Evolutionary conservation across 2,113 vertebrate species (phyloP), one percentile per base, ranked within the genome.

Genomic region (Aegithalos caudatus): DNA sequence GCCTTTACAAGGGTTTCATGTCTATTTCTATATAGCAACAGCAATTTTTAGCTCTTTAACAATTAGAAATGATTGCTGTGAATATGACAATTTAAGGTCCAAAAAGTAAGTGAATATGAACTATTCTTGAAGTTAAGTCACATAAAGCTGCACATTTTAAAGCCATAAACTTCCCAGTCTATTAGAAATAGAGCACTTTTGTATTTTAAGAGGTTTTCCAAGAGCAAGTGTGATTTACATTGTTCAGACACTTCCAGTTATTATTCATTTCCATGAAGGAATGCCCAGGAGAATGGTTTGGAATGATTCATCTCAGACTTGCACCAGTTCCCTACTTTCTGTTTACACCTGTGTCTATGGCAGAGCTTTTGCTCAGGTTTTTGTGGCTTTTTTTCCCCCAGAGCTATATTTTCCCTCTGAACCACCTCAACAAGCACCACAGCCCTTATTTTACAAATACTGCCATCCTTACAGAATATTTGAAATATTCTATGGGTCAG

Each of bases 141-240:
- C 87, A 92, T 79, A 97, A 97, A 95, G 9, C 71, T 10, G 82
- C 77, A 76, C 80, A 70, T 95, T 96, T 93, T 91, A 89, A 94
- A 95, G 91, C 66, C 82, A 89, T 92, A 96, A 96, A 96, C 84
- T 86, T 95, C 93, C 85, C 95, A 93, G 90, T 35, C 80, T 94
- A 92, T 95, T 88, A 96, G 95, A 94, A 96, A 96, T 93, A 81
- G 96, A 92, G 86, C 69, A 77, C 78, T 18, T 90, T 98, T 97
- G 97, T 96, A 94, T 98, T 97, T 97, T 88, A 96, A 97, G 97
- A 93, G 95, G 73, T 96, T 97, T 96, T 95, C 88, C 89, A 93
- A 97, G 92, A 54, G 65, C 86, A 90, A 95, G 96, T 96, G 94
- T 95, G 95, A 97, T 94, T 95, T 95, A 96, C 94, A 96, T 96